phyloP scores from a whole-genome alignment of 2,888 invertebrate genomes.

The Pachliopta kotzebuea region DNA sequence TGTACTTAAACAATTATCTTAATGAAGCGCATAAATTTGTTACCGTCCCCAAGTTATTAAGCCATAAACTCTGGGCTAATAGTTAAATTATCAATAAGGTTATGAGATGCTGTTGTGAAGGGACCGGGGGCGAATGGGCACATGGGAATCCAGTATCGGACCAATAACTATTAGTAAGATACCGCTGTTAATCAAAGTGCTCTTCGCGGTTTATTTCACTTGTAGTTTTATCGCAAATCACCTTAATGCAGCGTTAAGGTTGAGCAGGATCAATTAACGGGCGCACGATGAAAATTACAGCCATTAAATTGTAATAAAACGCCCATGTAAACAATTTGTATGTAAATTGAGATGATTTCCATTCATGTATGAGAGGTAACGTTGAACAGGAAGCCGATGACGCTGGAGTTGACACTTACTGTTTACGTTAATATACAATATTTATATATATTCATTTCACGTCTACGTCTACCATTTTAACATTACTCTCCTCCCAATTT shows the following conservation, averaged over 20 bases:
- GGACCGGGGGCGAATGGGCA: constrained; percentile 1
- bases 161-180: constrained; percentile 7
- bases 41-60: constrained; percentile 8
- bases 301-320: constrained; percentile 25
- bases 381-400: constrained; percentile 7
- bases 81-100: constrained; percentile 14
- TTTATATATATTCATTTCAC: not conserved
- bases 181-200: constrained; percentile 9
- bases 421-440: not conserved
- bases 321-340: constrained; percentile 29
- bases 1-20: constrained; percentile 2
- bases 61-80: constrained; percentile 9
- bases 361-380: constrained; percentile 1
- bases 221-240: constrained; percentile 26
- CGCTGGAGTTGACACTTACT: constrained; percentile 1
- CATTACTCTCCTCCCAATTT: too few relatives aligned
- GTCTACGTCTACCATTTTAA: too few relatives aligned
- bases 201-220: constrained; percentile 16
- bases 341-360: constrained; percentile 23
- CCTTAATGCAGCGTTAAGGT: constrained; percentile 14
- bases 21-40: constrained; percentile 14
- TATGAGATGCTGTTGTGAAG: constrained; percentile 5
- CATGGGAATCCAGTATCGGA: constrained; percentile 20
- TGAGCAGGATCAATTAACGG: constrained; percentile 25
- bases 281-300: constrained; percentile 23